These are phyloP conservation scores for Micropoecilia bifurca DNA, from an alignment of 2,797 vertebrate genomes.

Conservation along the genomic window DNA sequence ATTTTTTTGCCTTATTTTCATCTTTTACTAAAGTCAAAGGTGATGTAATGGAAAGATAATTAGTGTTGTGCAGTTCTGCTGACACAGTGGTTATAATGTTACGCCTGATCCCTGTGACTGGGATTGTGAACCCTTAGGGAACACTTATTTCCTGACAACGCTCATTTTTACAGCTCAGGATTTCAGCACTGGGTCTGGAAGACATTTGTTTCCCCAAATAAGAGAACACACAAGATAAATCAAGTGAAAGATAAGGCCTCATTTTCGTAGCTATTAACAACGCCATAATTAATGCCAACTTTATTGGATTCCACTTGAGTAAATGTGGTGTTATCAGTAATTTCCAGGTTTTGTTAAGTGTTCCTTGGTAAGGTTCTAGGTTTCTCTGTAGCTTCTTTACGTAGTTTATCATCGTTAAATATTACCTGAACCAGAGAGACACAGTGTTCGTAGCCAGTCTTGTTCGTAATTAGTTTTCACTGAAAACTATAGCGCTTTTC, in stretches of 20 bases:
- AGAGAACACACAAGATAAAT: background rate
- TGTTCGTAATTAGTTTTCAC: background rate
- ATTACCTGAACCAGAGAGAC: background rate
- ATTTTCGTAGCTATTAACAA: background rate
- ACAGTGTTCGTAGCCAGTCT: background rate
- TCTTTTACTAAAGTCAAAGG: background rate
- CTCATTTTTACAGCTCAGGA: slow-evolving; percentile 3
- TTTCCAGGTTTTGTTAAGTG: background rate
- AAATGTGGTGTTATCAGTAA: background rate
- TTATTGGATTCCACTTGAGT: background rate
- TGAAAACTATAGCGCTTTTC: background rate
- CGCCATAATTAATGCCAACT: background rate
- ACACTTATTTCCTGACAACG: background rate
- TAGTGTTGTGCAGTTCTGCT: background rate
- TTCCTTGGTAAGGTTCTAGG: background rate
- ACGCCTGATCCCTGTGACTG: background rate
- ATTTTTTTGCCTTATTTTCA: background rate
- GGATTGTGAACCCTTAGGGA: background rate
- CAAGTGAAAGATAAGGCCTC: background rate
- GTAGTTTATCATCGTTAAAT: background rate
- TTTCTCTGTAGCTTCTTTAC: background rate
- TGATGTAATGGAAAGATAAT: background rate
- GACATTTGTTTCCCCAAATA: background rate
- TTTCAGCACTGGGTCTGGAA: background rate
- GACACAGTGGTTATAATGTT: background rate